Evolutionary conservation across 2,888 invertebrate species (phyloP), one percentile per base, ranked within the genome.

Genomic region (Therioaphis trifolii): DNA sequence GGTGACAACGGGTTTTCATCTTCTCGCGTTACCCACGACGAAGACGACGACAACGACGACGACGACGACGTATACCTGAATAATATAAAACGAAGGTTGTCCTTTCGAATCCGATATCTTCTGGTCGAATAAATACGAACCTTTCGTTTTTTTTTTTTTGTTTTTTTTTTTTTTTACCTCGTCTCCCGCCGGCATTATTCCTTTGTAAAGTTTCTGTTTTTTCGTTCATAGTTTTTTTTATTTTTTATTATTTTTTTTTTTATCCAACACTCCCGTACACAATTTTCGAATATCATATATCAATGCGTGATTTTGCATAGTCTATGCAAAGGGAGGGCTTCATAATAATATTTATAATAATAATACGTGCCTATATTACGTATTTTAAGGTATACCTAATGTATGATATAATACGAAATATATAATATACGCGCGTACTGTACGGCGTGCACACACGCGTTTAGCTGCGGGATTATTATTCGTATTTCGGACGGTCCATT

Each of bases 1-100:
- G 82, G 82, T 82, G 74, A 72, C 74, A 82, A 63, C 82, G 55
- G 49, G 82, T 82, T 82, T 82, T 82, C 52, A n/a, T 82, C 61
- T 74, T 74, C 82, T 82, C 82, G 61, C 63, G 49, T 82, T 82
- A 82, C 82, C 58, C 2, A 18, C 61, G 40, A 71, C 40, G 46
- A 18, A 18, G n/a, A n/a, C n/a, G n/a, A n/a, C n/a, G n/a, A n/a
- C n/a, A n/a, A n/a, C n/a, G n/a, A n/a, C n/a, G n/a, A n/a, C n/a
- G 4, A 21, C 58, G 40, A 71, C 40, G 46, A 18, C 55, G n/a
- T n/a, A 3, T 35, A 35, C 35, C 35, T 35, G 35, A 35, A 35
- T 58, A 68, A 68, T 27, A 15, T 66, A 52, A 63, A 35, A 74
- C 63, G 72, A 82, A 72, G 72, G 74, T 74, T 74, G 80, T 80